phyloP scores from a whole-genome alignment of 2,888 invertebrate genomes.

The Caenorhabditis sinica region DNA sequence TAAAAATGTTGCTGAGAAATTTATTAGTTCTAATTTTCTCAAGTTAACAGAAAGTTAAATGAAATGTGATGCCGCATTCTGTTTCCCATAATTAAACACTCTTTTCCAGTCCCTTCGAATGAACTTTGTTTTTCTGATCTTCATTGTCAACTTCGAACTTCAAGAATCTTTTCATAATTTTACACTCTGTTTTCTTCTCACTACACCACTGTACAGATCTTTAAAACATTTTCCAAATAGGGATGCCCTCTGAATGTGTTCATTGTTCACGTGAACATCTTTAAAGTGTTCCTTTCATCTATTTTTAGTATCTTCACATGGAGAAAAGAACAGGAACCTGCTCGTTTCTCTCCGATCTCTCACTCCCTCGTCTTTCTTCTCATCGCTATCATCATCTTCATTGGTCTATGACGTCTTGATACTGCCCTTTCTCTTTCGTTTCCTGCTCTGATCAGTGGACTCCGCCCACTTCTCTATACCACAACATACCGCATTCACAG shows the following conservation, averaged over 20 bases:
- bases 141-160: too few species aligned
- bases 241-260: conserved; percentile 13
- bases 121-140: too few species aligned
- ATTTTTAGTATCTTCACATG: conserved; percentile 46
- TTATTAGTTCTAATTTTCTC: too few species aligned
- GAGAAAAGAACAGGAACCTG: conserved; percentile 45
- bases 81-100: too few species aligned
- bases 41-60: too few species aligned
- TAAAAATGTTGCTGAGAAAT: too few species aligned
- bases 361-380: not conserved
- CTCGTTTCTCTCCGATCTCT: conserved; percentile 19
- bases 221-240: not conserved
- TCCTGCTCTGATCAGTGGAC: conserved; percentile 48
- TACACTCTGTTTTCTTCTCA: not conserved
- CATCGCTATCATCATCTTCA: conserved; percentile 21
- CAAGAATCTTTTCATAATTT: not conserved
- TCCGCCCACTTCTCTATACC: conserved; percentile 42
- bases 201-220: not conserved
- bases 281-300: conserved; percentile 53
- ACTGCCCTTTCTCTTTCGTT: conserved; percentile 55
- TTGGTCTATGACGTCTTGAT: conserved; percentile 52
- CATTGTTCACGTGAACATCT: conserved; percentile 58
- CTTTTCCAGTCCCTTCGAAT: too few species aligned
- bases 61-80: too few species aligned
- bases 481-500: conserved; percentile 35